These are phyloP conservation scores for Drosophila phalerata DNA, from an alignment of 2,888 invertebrate genomes.

Conservation along the genomic window DNA sequence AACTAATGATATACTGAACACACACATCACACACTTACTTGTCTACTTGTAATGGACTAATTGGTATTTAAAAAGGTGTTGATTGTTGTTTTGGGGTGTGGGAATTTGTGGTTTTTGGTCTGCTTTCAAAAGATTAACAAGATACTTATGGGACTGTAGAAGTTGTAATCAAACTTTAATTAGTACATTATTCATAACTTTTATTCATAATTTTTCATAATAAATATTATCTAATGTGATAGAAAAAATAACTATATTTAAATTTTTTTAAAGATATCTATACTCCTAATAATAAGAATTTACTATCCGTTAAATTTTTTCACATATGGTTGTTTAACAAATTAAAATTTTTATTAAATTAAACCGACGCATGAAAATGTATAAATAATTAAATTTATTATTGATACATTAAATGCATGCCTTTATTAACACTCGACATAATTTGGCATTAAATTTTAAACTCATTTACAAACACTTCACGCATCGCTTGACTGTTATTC, in stretches of 20 bases:
- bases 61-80: constrained; percentile 62
- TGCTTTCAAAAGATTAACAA: background rate
- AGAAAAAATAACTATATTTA: too few species aligned
- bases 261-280: background rate
- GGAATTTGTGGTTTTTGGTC: constrained; percentile 15
- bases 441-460: constrained; percentile 29
- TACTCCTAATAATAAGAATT: background rate
- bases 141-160: background rate
- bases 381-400: constrained; percentile 17
- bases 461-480: constrained; percentile 42
- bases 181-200: background rate
- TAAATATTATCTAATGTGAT: background rate
- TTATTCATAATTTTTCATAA: background rate
- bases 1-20: constrained; percentile 70
- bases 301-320: background rate
- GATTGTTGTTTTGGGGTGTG: constrained; percentile 47
- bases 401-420: constrained; percentile 29
- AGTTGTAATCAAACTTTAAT: background rate
- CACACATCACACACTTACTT: constrained; percentile 9
- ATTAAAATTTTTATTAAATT: background rate
- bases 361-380: background rate
- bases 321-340: background rate
- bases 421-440: constrained; percentile 18
- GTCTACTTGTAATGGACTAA: constrained; percentile 57
- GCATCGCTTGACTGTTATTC: constrained; percentile 37